Percentiles rank a stretch among this genome's conserved stretches.
These are phyloP conservation scores for Drosophila testacea DNA, from an alignment of 2,888 invertebrate genomes.

Conservation along the genomic window DNA sequence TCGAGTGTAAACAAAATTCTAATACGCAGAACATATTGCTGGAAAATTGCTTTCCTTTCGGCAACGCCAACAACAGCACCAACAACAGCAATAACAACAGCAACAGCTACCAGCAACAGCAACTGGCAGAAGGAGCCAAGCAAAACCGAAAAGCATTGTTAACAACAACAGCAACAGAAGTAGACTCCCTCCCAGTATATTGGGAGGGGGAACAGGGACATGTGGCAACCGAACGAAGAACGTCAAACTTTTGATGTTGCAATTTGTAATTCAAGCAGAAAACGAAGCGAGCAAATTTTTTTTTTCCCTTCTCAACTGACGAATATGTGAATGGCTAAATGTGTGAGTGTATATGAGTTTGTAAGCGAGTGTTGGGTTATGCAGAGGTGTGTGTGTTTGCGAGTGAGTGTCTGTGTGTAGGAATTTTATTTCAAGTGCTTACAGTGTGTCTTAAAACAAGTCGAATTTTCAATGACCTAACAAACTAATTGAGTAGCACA, in stretches of 20 bases:
- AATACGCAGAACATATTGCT: slow-evolving; percentile 76
- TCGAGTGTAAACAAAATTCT: slow-evolving; percentile 80
- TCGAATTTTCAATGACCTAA: slow-evolving; percentile 15
- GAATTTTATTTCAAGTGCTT: slow-evolving; percentile 58
- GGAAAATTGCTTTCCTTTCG: slow-evolving; percentile 80
- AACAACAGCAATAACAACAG: slow-evolving; percentile 45
- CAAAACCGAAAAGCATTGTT: slow-evolving; percentile 76
- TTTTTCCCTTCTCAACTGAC: slow-evolving; percentile 50
- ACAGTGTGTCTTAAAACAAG: background rate
- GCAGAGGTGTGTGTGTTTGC: slow-evolving; percentile 9
- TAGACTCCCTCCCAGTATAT: slow-evolving; percentile 17
- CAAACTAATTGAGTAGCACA: background rate
- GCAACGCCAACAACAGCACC: slow-evolving; percentile 56
- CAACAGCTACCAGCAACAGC: slow-evolving; percentile 37
- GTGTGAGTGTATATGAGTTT: slow-evolving; percentile 28
- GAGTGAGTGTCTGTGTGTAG: slow-evolving; percentile 23
- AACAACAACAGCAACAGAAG: slow-evolving; percentile 61
- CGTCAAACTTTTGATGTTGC: slow-evolving; percentile 83
- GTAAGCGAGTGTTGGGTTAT: slow-evolving; percentile 15
- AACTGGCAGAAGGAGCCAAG: slow-evolving; percentile 48
- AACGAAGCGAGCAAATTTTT: slow-evolving; percentile 80
- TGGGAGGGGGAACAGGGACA: background rate
- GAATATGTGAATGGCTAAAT: slow-evolving; percentile 57
- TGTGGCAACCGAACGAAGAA: slow-evolving; percentile 66
- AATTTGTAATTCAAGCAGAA: slow-evolving; percentile 84